A percentile compares a stretch with the other conserved stretches of the same genome.
These are phyloP conservation scores for Lamellibrachia satsuma DNA, from an alignment of 2,888 invertebrate species.

Conservation along the genomic window DNA sequence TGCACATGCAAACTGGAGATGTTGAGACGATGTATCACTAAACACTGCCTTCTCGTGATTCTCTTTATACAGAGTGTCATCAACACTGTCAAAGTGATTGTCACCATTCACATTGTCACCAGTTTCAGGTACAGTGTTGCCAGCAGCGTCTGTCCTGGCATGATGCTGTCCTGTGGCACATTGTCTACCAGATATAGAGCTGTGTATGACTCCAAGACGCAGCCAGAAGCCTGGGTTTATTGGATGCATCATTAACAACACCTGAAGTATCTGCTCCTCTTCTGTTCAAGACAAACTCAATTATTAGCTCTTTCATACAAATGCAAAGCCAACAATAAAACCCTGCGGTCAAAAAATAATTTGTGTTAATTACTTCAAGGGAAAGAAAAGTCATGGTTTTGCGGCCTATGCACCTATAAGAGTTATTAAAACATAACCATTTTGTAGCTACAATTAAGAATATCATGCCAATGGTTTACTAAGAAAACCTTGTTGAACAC, in stretches of 20 bases:
- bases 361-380: too few species aligned
- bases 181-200: neutral
- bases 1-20: neutral
- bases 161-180: neutral
- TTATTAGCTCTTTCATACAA: neutral
- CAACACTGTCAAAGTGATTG: neutral
- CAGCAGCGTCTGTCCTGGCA: neutral
- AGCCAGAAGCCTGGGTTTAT: neutral
- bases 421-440: too few species aligned
- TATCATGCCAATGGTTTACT: too few species aligned
- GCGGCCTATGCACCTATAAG: too few species aligned
- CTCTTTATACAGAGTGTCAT: neutral
- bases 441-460: too few species aligned
- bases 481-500: too few species aligned
- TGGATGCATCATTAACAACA: neutral
- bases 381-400: too few species aligned
- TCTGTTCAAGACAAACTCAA: neutral
- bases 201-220: constrained; percentile 13
- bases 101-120: neutral
- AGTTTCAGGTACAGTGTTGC: neutral
- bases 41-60: neutral
- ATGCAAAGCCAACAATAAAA: neutral
- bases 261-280: neutral
- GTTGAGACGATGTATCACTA: neutral
- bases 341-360: neutral